Conservation (phyloP, 2,888 invertebrate genomes). For the Lepeophtheirus nordmannii region DNA sequence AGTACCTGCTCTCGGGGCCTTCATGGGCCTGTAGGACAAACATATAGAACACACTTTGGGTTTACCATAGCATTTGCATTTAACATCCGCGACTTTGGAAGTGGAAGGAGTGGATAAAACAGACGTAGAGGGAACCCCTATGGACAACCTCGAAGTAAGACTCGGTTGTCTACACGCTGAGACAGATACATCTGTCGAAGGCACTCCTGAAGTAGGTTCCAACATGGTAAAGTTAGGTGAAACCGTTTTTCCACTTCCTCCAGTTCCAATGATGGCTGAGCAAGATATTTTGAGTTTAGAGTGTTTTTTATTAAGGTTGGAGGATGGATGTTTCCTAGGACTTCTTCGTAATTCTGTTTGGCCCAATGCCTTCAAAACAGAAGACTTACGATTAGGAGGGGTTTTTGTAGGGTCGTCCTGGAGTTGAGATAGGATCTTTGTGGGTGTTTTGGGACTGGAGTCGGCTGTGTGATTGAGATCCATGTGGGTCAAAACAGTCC, state of each 20-base stretch:
- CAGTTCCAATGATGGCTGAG: constrained; percentile 6
- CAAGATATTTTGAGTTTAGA: constrained; percentile 17
- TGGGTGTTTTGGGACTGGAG: neutral
- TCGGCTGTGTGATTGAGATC: neutral
- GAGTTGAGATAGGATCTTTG: neutral
- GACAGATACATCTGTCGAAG: neutral
- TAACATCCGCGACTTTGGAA: constrained; percentile 27
- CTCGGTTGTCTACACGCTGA: constrained; percentile 1
- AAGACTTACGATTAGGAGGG: neutral
- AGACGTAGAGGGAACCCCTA: neutral
- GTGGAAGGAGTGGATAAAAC: constrained; percentile 24
- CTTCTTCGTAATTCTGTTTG: constrained; percentile 7
- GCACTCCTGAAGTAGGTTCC: constrained; percentile 21
- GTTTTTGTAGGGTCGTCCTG: neutral
- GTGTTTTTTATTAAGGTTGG: neutral
- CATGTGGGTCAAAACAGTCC: neutral
- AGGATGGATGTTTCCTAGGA: constrained; percentile 19
- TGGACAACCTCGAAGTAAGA: constrained; percentile 15
- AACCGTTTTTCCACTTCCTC: neutral
- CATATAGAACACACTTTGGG: constrained; percentile 53
- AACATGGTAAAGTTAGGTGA: constrained; percentile 20
- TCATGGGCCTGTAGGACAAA: constrained; percentile 45
- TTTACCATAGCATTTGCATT: constrained; percentile 52
- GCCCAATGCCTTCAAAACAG: neutral
- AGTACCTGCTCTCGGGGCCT: constrained; percentile 68